Base-by-base conservation (phyloP, 2,797 vertebrate genomes). In the Sebastes steindachneri region DNA sequence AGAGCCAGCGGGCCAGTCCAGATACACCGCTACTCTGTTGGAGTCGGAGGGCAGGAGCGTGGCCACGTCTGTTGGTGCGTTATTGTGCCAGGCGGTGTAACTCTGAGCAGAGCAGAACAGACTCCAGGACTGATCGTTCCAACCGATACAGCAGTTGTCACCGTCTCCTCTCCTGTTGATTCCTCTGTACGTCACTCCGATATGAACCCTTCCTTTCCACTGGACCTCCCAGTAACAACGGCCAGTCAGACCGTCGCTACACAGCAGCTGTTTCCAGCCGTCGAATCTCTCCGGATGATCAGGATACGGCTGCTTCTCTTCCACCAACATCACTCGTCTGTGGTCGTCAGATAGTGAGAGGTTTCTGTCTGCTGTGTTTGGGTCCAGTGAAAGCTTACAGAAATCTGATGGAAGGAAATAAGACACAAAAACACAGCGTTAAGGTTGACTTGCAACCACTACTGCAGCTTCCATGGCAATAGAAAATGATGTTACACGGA, bases 171-270 rank as follows among this genome's bases (percentile, higher is more conserved):
- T 85, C 14, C 72, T 55, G 25, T 45, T 59, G 25, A 76, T 65
- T 31, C 72, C 78, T 69, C 76, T 35, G 71, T 83, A 87, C 9
- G 78, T 62, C 59, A 65, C 75, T 0, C 37, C 80, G 0, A 86
- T 51, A 2, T 33, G 33, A 10, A 83, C 85, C 57, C 10, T 29
- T 23, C 82, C 83, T 15, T 28, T 41, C 68, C 68, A 85, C 54
- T 26, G 8, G 15, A 80, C 82, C 79, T 89, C 82, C 84, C 82
- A 85, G 77, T 82, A 89, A 21, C 60, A 63, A 21, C 60, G 21
- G 15, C 71, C 87, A 58, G 55, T 76, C 55, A 83, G 71, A 60
- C 28, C 68, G 4, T 74, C 21, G 0, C 4, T 28, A 60, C 48
- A 58, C 62, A 76, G 33, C 6, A 72, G 15, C 68, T 80, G 82